Evolutionary conservation across 2,888 invertebrate genomes (phyloP).

Genomic region (Capitulum mitella): DNA sequence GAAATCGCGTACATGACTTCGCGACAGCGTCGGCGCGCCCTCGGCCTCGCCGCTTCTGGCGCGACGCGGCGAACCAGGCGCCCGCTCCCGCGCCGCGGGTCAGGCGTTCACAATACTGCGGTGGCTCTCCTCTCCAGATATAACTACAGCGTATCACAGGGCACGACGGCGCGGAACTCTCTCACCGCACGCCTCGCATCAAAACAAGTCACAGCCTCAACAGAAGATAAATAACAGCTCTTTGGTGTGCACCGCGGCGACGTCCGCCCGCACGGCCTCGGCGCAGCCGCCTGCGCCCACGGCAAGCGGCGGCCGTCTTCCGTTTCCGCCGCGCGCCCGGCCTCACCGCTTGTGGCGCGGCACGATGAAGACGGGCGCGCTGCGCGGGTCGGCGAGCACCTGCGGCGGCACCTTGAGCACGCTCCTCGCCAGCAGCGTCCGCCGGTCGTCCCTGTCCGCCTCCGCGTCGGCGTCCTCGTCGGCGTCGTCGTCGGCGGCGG

Average conservation of each 20-base stretch:
- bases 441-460: not conserved
- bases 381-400: not conserved
- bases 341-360: not conserved
- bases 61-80: too few species aligned
- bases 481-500: not conserved
- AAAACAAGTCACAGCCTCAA: slow-evolving; percentile 4
- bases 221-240: not conserved
- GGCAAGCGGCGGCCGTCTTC: too few species aligned
- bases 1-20: too few species aligned
- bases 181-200: not conserved
- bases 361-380: not conserved
- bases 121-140: too few species aligned
- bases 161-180: not conserved
- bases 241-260: not conserved
- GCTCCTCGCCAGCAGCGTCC: not conserved
- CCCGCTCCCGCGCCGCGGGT: too few species aligned
- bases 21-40: too few species aligned
- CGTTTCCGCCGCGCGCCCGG: too few species aligned
- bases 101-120: too few species aligned
- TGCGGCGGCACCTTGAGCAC: not conserved
- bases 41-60: too few species aligned
- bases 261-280: not conserved
- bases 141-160: not conserved
- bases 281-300: not conserved
- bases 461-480: not conserved